These are phyloP conservation scores for Bufo gargarizans DNA, from an alignment of 2,113 vertebrate species.

Conservation along the genomic window DNA sequence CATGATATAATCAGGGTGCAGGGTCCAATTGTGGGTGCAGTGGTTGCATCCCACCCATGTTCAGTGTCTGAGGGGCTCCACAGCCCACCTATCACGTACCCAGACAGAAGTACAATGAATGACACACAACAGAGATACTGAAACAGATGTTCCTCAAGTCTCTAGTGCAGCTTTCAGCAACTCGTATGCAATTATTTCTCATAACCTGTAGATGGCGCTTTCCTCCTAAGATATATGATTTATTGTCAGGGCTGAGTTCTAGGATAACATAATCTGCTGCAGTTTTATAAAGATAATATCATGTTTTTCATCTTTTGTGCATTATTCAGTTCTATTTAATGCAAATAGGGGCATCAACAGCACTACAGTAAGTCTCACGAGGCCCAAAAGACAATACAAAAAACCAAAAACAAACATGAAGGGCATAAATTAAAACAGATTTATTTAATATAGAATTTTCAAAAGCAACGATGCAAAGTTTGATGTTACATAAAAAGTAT, in stretches of 20 bases:
- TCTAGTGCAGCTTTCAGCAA: not conserved
- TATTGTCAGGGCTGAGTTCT: not conserved
- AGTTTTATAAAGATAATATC: not conserved
- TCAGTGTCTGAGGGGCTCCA: not conserved
- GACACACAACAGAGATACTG: not conserved
- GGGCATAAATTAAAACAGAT: conserved; percentile 8
- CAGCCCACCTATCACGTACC: not conserved
- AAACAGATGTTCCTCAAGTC: not conserved
- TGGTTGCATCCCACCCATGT: not conserved
- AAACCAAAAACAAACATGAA: not conserved
- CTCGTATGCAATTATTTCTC: not conserved
- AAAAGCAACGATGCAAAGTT: not conserved
- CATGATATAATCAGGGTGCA: not conserved
- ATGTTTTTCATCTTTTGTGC: conserved; percentile 1
- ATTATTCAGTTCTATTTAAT: conserved; percentile 5
- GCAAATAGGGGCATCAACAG: conserved; percentile 20
- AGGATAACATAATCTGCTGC: not conserved
- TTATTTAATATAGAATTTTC: not conserved
- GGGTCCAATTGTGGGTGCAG: not conserved
- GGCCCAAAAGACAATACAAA: conserved; percentile 6
- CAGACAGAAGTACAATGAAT: not conserved
- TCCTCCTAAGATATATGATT: conserved; percentile 1
- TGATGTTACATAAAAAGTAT: conserved; percentile 2
- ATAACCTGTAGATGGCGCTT: not conserved
- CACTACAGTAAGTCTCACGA: not conserved